These are phyloP conservation scores for Pandemis corylana DNA, from an alignment of 2,888 invertebrate species.

Conservation along the genomic window DNA sequence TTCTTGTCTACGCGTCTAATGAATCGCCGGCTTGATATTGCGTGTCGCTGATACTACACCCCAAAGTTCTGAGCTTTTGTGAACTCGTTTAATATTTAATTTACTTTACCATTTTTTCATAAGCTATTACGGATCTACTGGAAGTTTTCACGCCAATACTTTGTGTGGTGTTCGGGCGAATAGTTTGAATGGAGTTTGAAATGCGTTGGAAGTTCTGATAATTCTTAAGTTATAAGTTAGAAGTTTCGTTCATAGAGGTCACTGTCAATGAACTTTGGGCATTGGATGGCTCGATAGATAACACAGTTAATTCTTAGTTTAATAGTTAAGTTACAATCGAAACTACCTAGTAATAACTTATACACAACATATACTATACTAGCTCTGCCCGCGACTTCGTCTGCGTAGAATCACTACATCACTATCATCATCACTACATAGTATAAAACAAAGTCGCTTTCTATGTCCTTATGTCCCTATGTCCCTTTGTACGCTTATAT, in stretches of 20 bases:
- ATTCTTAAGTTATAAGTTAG: background rate
- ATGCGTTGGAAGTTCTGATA: conserved; percentile 6
- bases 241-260: background rate
- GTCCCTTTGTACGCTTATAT: too few species aligned
- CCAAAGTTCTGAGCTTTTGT: conserved; percentile 36
- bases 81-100: conserved; percentile 40
- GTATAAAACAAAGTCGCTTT: too few species aligned
- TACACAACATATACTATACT: too few species aligned
- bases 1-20: conserved; percentile 13
- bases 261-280: background rate
- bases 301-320: background rate
- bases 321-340: background rate
- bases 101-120: conserved; percentile 23
- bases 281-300: background rate
- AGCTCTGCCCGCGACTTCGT: too few species aligned
- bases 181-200: conserved; percentile 9
- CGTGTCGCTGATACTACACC: conserved; percentile 17
- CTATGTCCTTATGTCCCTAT: too few species aligned
- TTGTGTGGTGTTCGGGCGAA: background rate
- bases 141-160: conserved; percentile 30
- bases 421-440: too few species aligned
- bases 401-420: too few species aligned
- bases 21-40: conserved; percentile 23
- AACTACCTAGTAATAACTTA: too few species aligned
- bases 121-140: conserved; percentile 3